Evolutionary conservation across 2,797 vertebrate genomes (phyloP).

Genomic region (Rhinogobio ventralis): DNA sequence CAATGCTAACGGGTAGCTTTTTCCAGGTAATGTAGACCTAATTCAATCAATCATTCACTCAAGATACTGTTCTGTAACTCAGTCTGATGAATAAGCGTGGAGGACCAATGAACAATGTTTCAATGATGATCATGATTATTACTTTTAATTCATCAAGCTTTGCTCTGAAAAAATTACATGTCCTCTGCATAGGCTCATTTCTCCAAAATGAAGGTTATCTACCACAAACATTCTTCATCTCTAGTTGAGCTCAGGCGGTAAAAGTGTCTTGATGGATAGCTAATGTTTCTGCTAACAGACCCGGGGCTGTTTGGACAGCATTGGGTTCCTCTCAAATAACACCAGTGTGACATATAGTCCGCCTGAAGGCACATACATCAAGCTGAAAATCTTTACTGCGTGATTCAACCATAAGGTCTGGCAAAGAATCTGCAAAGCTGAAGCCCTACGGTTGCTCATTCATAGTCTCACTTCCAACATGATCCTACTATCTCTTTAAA

Average conservation of each 20-base stretch:
- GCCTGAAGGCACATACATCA: conserved; percentile 36
- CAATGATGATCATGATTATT: neutral
- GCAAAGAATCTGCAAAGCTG: conserved; percentile 17
- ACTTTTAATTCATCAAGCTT: neutral
- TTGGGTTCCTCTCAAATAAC: conserved; percentile 34
- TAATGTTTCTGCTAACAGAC: conserved; percentile 40
- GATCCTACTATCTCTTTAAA: conserved; percentile 9
- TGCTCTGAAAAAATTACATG: neutral
- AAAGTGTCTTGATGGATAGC: conserved; percentile 38
- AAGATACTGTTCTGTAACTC: neutral
- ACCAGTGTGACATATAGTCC: conserved; percentile 26
- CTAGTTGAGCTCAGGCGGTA: conserved; percentile 7
- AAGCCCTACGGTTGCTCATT: conserved; percentile 29
- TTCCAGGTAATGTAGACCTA: neutral
- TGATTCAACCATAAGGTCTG: conserved; percentile 33
- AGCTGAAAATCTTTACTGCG: conserved; percentile 13
- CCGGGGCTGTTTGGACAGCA: conserved; percentile 40
- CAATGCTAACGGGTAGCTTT: neutral
- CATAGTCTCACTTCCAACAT: conserved; percentile 6
- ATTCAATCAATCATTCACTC: neutral
- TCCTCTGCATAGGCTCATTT: neutral
- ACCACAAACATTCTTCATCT: conserved; percentile 22
- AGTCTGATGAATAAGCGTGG: neutral
- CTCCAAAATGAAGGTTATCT: neutral
- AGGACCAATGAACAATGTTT: neutral